These are phyloP conservation scores for Pampus argenteus DNA, from an alignment of 2,797 vertebrate genomes.

Conservation along the genomic window DNA sequence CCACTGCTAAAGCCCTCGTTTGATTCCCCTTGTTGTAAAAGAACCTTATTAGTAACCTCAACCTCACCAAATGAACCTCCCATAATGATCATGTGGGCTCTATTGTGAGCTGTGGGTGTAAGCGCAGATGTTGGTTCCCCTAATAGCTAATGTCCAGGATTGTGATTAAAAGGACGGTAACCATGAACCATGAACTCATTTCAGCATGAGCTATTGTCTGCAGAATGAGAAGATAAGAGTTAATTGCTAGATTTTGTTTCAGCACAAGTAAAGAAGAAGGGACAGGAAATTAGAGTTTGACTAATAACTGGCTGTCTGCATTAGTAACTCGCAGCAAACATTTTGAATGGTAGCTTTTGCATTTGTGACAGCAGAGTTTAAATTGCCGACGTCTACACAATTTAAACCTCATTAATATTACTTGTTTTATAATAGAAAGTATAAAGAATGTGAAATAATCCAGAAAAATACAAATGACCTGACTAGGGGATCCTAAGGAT, in stretches of 20 bases:
- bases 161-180: constrained; percentile 73
- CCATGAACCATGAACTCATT: constrained; percentile 75
- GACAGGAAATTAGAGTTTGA: constrained; percentile 57
- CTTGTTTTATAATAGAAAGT: background rate
- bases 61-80: constrained; percentile 66
- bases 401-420: constrained; percentile 1
- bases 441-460: constrained; percentile 12
- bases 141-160: constrained; percentile 69
- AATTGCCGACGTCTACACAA: constrained; percentile 5
- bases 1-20: constrained; percentile 47
- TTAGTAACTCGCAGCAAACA: constrained; percentile 34
- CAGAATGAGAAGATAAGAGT: constrained; percentile 67
- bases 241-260: constrained; percentile 76
- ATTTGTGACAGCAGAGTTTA: constrained; percentile 24
- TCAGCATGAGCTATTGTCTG: constrained; percentile 65
- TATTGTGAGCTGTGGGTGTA: constrained; percentile 56
- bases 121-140: constrained; percentile 61
- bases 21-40: constrained; percentile 61
- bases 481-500: too few species aligned
- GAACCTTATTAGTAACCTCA: constrained; percentile 68
- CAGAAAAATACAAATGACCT: background rate
- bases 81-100: constrained; percentile 62
- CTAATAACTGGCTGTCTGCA: constrained; percentile 57
- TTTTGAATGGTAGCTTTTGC: constrained; percentile 43
- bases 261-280: constrained; percentile 40